These are phyloP conservation scores for Lepidonotus clava DNA, from an alignment of 2,888 invertebrate species.

Conservation along the genomic window DNA sequence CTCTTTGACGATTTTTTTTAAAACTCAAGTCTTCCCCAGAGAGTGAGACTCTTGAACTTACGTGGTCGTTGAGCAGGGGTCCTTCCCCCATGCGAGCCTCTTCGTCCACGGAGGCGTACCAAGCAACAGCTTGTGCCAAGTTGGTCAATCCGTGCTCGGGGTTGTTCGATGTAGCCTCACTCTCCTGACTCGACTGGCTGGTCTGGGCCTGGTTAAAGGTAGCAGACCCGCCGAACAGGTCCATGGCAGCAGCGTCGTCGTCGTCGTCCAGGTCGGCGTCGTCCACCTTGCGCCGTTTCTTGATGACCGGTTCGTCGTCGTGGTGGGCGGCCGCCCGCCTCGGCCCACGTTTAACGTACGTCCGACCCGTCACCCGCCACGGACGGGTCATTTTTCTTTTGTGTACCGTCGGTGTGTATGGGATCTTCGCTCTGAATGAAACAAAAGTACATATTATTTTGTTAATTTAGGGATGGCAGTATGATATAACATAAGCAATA, in stretches of 20 bases:
- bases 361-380: conserved; percentile 11
- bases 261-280: not conserved
- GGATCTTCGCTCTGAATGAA: not conserved
- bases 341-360: not conserved
- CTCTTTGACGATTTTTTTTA: no score
- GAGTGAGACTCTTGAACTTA: not conserved
- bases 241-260: not conserved
- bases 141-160: not conserved
- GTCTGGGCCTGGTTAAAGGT: not conserved
- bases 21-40: not conserved
- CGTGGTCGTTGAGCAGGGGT: conserved; percentile 9
- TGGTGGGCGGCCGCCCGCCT: not conserved
- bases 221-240: not conserved
- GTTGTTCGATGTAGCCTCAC: not conserved
- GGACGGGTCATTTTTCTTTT: conserved; percentile 33
- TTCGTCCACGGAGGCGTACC: conserved; percentile 37
- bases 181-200: not conserved
- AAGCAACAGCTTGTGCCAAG: conserved; percentile 30
- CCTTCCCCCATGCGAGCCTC: conserved; percentile 1
- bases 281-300: not conserved
- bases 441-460: no score
- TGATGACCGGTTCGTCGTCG: not conserved
- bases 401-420: conserved; percentile 46
- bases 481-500: no score
- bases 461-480: no score